These are phyloP conservation scores for Trichonephila inaurata DNA, from an alignment of 1,140 invertebrate genomes.

Conservation along the genomic window DNA sequence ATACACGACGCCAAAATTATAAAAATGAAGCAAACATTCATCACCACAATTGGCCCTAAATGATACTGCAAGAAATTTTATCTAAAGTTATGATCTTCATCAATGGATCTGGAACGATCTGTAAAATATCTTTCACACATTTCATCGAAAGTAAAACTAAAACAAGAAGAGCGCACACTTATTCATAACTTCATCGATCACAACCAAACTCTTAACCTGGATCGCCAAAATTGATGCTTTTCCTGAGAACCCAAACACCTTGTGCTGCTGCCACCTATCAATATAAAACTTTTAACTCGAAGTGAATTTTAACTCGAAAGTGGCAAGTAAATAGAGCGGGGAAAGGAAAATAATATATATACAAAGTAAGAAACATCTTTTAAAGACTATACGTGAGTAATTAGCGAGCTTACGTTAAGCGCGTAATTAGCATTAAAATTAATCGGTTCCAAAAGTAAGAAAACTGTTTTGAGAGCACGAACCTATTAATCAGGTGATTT, in stretches of 20 bases:
- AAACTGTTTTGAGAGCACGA: slow-evolving; percentile 41
- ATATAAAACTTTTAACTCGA: slow-evolving; percentile 20
- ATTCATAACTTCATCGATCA: slow-evolving; percentile 21
- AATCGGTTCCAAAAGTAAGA: slow-evolving; percentile 57
- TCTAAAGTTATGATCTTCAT: neutral
- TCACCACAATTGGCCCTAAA: too few species aligned
- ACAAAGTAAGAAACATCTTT: slow-evolving; percentile 60
- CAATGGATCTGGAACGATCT: neutral
- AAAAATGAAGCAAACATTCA: too few species aligned
- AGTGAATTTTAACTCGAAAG: slow-evolving; percentile 37
- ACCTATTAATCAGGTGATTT: slow-evolving; percentile 51
- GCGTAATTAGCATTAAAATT: slow-evolving; percentile 69
- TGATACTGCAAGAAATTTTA: too few species aligned
- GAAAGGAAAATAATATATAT: neutral
- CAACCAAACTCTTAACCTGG: neutral
- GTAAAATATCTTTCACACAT: neutral
- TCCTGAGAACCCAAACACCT: slow-evolving; percentile 46
- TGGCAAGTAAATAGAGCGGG: neutral
- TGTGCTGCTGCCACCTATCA: slow-evolving; percentile 15
- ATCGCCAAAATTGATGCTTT: neutral
- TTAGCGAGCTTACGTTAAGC: slow-evolving; percentile 60
- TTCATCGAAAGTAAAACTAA: neutral
- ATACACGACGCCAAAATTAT: too few species aligned
- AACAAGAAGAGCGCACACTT: neutral
- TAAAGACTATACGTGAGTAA: slow-evolving; percentile 46